Conservation (phyloP, 2,797 vertebrate genomes). For the Gymnothorax reevesii region DNA sequence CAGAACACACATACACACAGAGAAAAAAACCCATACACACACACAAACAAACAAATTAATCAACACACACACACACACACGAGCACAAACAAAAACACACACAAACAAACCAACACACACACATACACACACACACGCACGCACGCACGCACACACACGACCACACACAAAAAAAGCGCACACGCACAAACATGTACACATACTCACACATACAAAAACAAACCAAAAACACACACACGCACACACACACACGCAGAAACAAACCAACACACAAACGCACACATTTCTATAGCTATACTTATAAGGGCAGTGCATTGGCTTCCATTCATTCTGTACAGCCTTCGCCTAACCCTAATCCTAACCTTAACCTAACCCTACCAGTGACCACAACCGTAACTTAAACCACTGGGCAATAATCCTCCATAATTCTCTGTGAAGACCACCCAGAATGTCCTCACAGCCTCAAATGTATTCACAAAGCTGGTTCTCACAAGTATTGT, state of each 20-base stretch:
- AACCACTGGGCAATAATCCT: too few relatives aligned
- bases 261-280: slow-evolving; percentile 40
- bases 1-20: slow-evolving; percentile 3
- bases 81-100: slow-evolving; percentile 41
- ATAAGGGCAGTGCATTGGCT: too few relatives aligned
- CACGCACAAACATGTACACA: slow-evolving; percentile 46
- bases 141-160: slow-evolving; percentile 36
- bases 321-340: too few relatives aligned
- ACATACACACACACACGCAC: background rate
- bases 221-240: background rate
- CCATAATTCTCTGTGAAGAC: too few relatives aligned
- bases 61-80: slow-evolving; percentile 15
- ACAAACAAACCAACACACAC: too few relatives aligned
- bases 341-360: too few relatives aligned
- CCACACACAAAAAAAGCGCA: too few relatives aligned
- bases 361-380: too few relatives aligned
- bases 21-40: slow-evolving; percentile 10
- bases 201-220: slow-evolving; percentile 14
- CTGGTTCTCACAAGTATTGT: too few relatives aligned
- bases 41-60: background rate
- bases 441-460: too few relatives aligned
- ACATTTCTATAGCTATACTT: background rate
- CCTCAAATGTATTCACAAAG: too few relatives aligned
- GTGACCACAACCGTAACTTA: too few relatives aligned
- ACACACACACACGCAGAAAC: slow-evolving; percentile 30